Percentiles rank a stretch among this genome's conserved stretches.
phyloP scores from a whole-genome alignment of 2,113 vertebrate species.

The Canis aureus region DNA sequence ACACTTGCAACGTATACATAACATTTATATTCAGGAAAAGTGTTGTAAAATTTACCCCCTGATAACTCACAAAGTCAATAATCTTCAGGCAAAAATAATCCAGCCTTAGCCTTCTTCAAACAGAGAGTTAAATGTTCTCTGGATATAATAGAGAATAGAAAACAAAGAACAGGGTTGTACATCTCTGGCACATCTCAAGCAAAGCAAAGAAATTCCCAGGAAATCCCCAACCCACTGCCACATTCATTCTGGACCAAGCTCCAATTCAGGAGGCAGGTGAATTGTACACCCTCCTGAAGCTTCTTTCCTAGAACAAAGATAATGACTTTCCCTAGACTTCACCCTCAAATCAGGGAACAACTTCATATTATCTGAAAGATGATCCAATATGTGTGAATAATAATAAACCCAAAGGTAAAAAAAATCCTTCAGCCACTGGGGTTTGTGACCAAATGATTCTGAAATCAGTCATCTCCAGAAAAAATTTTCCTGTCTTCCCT shows the following conservation, averaged over 20 bases:
- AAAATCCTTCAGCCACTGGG: not conserved
- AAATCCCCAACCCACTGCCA: too few relatives aligned
- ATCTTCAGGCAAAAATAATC: not conserved
- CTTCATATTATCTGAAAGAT: not conserved
- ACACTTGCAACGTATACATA: not conserved
- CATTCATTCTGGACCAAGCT: conserved; percentile 46
- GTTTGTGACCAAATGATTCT: not conserved
- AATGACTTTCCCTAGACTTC: not conserved
- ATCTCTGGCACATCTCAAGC: not conserved
- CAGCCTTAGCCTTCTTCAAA: not conserved
- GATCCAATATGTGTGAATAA: not conserved
- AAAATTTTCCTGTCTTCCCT: not conserved
- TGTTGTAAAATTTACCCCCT: not conserved
- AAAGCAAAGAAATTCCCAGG: conserved; percentile 45
- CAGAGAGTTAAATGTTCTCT: conserved; percentile 22
- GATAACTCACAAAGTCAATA: conserved; percentile 23
- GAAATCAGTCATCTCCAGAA: not conserved
- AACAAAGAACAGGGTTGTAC: not conserved
- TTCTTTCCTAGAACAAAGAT: conserved; percentile 20
- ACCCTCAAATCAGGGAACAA: not conserved
- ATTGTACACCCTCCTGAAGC: not conserved
- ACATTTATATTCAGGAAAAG: not conserved
- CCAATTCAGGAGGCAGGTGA: conserved; percentile 28
- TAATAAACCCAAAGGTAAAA: not conserved
- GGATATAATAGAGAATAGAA: conserved; percentile 6